phyloP scores from a whole-genome alignment of 2,113 vertebrate genomes.

The Pantherophis guttatus region DNA sequence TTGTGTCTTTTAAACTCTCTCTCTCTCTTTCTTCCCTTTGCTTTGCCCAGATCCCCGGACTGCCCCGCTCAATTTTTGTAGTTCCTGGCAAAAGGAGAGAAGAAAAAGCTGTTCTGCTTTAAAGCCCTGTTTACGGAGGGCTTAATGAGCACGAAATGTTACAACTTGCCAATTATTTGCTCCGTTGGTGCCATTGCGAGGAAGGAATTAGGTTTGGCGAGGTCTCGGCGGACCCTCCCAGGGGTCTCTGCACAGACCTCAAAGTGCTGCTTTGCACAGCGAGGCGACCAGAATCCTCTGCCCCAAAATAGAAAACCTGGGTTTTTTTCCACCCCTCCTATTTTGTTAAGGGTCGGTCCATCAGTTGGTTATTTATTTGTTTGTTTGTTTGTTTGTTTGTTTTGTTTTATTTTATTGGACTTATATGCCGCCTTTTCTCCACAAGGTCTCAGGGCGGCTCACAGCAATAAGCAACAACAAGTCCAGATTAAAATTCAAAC shows the following conservation, averaged over 20 bases:
- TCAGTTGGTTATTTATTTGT: neutral
- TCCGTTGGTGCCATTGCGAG: constrained; percentile 56
- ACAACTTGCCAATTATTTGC: constrained; percentile 67
- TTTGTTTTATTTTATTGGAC: no score
- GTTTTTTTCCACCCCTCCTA: neutral
- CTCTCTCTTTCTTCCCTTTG: neutral
- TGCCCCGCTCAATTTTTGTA: neutral
- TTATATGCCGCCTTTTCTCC: no score
- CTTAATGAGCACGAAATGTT: constrained; percentile 65
- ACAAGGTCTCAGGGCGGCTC: no score
- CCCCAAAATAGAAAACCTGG: neutral
- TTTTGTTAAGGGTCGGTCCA: neutral
- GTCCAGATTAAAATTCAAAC: no score
- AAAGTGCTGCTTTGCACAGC: no score
- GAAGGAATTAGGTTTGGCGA: constrained; percentile 7
- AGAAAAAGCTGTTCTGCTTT: neutral
- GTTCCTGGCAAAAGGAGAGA: neutral
- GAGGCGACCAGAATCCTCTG: neutral
- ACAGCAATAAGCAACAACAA: no score
- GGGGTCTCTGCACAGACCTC: neutral
- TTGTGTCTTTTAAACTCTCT: neutral
- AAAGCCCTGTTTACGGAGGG: constrained; percentile 8
- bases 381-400: no score
- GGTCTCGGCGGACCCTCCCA: constrained; percentile 8
- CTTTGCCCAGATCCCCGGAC: neutral